Conservation (phyloP, 2,113 vertebrate species). For the Rallus limicola region DNA sequence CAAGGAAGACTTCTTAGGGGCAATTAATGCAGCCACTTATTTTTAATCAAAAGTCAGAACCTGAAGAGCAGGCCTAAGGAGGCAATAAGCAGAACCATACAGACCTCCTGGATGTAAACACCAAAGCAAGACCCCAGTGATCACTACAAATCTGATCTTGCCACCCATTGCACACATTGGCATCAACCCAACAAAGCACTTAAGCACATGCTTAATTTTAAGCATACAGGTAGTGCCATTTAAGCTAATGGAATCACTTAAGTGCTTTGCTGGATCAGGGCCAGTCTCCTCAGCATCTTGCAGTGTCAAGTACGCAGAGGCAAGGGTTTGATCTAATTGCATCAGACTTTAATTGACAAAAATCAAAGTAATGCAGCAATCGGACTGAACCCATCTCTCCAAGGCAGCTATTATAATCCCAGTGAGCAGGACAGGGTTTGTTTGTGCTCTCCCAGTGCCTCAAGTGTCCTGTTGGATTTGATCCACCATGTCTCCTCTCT, state of each 20-base stretch:
- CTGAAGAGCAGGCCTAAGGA: neutral
- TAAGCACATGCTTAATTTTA: constrained; percentile 38
- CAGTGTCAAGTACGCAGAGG: neutral
- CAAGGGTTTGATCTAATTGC: constrained; percentile 47
- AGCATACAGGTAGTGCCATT: constrained; percentile 45
- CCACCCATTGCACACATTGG: neutral
- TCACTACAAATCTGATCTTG: neutral
- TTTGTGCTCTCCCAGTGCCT: neutral
- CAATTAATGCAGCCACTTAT: neutral
- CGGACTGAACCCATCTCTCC: neutral
- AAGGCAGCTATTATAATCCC: neutral
- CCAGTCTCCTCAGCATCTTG: constrained; percentile 51
- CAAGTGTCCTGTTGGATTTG: neutral
- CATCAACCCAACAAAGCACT: constrained; percentile 51
- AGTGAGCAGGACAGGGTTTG: neutral
- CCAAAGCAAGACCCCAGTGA: neutral
- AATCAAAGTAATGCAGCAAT: constrained; percentile 16
- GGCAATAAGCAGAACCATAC: neutral
- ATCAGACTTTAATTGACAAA: constrained; percentile 54
- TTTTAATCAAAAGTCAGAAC: neutral
- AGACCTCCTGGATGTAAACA: neutral
- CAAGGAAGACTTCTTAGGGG: neutral
- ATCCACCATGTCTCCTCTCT: neutral
- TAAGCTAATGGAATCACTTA: constrained; percentile 53
- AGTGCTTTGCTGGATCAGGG: constrained; percentile 53